These are phyloP conservation scores for Helleia helle DNA, from an alignment of 2,888 invertebrate species.

Conservation along the genomic window DNA sequence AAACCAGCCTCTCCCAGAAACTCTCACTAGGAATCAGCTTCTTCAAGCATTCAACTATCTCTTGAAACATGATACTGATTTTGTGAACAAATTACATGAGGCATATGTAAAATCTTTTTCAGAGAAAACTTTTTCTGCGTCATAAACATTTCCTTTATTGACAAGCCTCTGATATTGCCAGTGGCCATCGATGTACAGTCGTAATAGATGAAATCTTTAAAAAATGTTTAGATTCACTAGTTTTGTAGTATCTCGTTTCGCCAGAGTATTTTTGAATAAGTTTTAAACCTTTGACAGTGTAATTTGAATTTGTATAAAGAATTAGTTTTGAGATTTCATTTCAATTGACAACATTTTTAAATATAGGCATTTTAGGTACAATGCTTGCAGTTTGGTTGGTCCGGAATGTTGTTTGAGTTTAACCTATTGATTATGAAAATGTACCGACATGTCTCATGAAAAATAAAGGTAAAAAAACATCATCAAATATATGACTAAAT, in stretches of 20 bases:
- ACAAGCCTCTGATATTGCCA: conserved; percentile 37
- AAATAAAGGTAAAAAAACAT: no score
- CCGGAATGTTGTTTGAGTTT: no score
- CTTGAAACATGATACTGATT: conserved; percentile 89
- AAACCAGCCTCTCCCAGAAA: conserved; percentile 73
- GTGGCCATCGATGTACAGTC: conserved; percentile 53
- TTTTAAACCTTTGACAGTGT: conserved; percentile 63
- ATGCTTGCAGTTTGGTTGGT: no score
- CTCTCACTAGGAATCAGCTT: conserved; percentile 90
- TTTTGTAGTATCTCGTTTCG: conserved; percentile 60
- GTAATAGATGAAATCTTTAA: conserved; percentile 58
- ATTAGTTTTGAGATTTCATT: conserved; percentile 56
- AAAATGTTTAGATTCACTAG: conserved; percentile 58
- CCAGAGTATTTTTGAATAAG: conserved; percentile 65
- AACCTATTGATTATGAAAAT: no score
- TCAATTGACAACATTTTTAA: no score
- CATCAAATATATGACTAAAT: no score
- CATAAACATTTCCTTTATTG: conserved; percentile 47
- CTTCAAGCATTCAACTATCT: conserved; percentile 92
- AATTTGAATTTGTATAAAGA: conserved; percentile 53
- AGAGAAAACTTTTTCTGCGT: conserved; percentile 72
- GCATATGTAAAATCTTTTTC: conserved; percentile 92
- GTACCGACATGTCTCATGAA: no score
- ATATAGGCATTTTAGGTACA: no score
- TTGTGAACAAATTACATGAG: conserved; percentile 91